Conservation (phyloP, 2,888 invertebrate genomes). For the Choristoneura rosaceana region DNA sequence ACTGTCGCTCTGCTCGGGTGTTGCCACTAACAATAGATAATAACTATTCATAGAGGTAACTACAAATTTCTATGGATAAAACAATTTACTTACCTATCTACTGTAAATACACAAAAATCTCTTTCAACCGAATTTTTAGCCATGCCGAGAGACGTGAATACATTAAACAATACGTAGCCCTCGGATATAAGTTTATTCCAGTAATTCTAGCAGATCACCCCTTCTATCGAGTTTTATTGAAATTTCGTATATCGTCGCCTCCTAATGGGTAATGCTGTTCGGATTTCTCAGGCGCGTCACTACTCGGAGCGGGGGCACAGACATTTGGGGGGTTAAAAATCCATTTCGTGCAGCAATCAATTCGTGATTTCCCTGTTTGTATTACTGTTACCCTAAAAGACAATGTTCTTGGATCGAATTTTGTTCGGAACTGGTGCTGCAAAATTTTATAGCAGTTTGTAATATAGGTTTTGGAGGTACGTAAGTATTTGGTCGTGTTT, state of each 20-base stretch:
- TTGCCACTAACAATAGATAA: neutral
- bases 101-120: neutral
- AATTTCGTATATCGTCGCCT: constrained; percentile 74
- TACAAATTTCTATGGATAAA: no score
- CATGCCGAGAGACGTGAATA: neutral
- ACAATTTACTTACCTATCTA: no score
- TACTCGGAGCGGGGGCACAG: constrained; percentile 13
- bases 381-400: constrained; percentile 24
- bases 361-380: constrained; percentile 26
- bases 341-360: constrained; percentile 27
- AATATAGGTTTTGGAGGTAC: neutral
- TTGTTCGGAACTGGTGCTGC: constrained; percentile 6
- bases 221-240: constrained; percentile 73
- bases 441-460: constrained; percentile 13
- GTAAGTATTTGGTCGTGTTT: neutral
- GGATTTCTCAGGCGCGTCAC: constrained; percentile 57
- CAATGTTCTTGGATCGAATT: constrained; percentile 17
- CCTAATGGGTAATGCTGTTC: constrained; percentile 76
- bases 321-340: constrained; percentile 37
- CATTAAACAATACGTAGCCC: constrained; percentile 28
- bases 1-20: neutral
- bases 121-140: neutral
- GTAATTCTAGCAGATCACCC: constrained; percentile 42
- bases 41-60: no score
- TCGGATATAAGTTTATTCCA: constrained; percentile 18